Evolutionary conservation across 2,888 invertebrate genomes (phyloP).

Genomic region (Amphiduros pacificus): DNA sequence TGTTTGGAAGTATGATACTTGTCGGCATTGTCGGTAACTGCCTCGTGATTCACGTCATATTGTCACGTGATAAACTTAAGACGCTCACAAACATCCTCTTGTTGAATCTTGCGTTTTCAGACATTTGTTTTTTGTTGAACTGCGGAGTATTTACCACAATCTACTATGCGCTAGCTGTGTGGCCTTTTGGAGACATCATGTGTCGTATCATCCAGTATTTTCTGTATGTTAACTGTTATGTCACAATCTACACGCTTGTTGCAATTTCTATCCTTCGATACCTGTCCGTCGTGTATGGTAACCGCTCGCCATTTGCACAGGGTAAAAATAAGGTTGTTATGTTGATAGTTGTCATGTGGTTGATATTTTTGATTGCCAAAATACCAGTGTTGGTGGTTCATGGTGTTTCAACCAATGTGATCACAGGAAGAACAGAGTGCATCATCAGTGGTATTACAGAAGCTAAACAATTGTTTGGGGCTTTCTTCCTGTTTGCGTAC

Average conservation of each 20-base stretch:
- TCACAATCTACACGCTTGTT: conserved; percentile 28
- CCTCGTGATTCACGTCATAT: conserved; percentile 28
- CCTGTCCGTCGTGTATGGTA: conserved; percentile 19
- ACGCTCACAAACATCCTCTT: conserved; percentile 27
- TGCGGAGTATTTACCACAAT: conserved; percentile 27
- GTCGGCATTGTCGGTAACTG: conserved; percentile 24
- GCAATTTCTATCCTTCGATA: conserved; percentile 27
- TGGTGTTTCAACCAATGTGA: conserved; percentile 9
- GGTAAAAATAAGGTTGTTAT: conserved; percentile 12
- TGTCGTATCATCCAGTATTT: conserved; percentile 30
- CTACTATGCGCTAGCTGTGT: conserved; percentile 24
- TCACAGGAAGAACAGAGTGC: conserved; percentile 17
- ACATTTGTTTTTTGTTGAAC: conserved; percentile 24
- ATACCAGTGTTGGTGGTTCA: conserved; percentile 28
- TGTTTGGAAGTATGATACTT: conserved; percentile 17
- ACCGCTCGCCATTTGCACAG: neutral
- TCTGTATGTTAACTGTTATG: conserved; percentile 28
- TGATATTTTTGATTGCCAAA: conserved; percentile 23
- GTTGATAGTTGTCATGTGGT: conserved; percentile 25
- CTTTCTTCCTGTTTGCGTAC: conserved; percentile 19
- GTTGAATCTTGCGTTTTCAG: conserved; percentile 26
- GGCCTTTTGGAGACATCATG: conserved; percentile 26
- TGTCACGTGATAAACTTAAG: conserved; percentile 15
- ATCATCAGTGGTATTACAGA: conserved; percentile 23
- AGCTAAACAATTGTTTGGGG: conserved; percentile 9